A percentile compares a stretch with the other conserved stretches of the same genome.
phyloP scores from a whole-genome alignment of 2,888 invertebrate species.

The Athalia circularis region DNA sequence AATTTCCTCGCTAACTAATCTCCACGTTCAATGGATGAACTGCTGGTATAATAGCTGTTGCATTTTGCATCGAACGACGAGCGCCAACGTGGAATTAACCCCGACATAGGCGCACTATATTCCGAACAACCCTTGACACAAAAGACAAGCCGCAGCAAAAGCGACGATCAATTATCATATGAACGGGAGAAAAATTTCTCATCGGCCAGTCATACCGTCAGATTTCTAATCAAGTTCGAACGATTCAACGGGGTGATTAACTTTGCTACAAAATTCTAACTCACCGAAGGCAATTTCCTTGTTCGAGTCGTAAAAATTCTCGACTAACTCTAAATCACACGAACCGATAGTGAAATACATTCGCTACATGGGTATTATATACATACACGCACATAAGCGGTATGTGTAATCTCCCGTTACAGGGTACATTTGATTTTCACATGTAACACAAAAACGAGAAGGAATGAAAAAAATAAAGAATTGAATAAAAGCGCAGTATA shows the following conservation, averaged over 20 bases:
- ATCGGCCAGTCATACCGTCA: slow-evolving; percentile 19
- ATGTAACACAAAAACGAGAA: too few relatives aligned
- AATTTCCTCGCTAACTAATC: too few relatives aligned
- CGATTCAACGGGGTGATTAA: slow-evolving; percentile 11
- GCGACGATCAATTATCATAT: background rate
- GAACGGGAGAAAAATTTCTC: background rate
- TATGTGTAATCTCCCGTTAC: too few relatives aligned
- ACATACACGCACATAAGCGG: slow-evolving; percentile 3
- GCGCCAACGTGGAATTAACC: too few relatives aligned
- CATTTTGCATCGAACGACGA: too few relatives aligned
- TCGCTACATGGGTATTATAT: background rate
- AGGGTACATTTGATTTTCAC: too few relatives aligned
- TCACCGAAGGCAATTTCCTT: slow-evolving; percentile 17
- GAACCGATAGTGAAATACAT: slow-evolving; percentile 32
- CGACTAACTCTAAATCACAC: slow-evolving; percentile 7
- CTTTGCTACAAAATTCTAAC: slow-evolving; percentile 1
- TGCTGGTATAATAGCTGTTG: too few relatives aligned
- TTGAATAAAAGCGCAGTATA: too few relatives aligned
- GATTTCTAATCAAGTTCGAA: slow-evolving; percentile 22
- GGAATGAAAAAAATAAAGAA: too few relatives aligned
- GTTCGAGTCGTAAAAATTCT: slow-evolving; percentile 15
- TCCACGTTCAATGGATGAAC: too few relatives aligned
- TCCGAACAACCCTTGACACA: too few relatives aligned
- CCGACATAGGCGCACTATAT: too few relatives aligned
- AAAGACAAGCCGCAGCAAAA: background rate